Conservation (phyloP, 2,113 vertebrate species). For the Cheilinus undulatus region DNA sequence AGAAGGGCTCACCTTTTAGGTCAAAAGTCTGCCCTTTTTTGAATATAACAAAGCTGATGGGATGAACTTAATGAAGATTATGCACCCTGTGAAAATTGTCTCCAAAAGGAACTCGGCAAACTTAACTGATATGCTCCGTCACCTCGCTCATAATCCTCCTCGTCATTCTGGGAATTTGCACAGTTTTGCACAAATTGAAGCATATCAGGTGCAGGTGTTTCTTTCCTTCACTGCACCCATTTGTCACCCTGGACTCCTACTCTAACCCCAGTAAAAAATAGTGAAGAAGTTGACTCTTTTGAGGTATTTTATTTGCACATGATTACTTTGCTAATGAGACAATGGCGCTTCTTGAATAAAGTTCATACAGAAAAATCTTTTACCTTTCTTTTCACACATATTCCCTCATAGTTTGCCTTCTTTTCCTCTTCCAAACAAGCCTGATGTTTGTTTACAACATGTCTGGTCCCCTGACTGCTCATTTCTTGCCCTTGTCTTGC, state of each 20-base stretch:
- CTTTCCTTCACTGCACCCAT: not conserved
- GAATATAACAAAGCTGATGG: not conserved
- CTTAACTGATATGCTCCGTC: not conserved
- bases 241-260: not conserved
- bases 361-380: not conserved
- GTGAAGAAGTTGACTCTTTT: not conserved
- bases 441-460: not conserved
- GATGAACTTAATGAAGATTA: slow-evolving; percentile 2
- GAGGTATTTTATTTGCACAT: not conserved
- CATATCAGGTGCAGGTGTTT: not conserved
- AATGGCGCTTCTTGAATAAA: too few species aligned
- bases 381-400: not conserved
- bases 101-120: not conserved
- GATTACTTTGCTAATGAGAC: not conserved
- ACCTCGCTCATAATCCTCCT: slow-evolving; percentile 8
- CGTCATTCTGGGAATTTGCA: slow-evolving; percentile 6
- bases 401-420: not conserved
- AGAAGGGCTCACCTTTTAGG: not conserved
- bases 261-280: not conserved
- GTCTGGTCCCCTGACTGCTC: not conserved
- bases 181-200: not conserved
- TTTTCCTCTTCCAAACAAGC: not conserved
- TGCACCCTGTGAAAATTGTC: not conserved
- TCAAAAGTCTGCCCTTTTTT: not conserved
- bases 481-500: not conserved